phyloP scores from a whole-genome alignment of 2,797 vertebrate species.

The Halcyon chelicuti region DNA sequence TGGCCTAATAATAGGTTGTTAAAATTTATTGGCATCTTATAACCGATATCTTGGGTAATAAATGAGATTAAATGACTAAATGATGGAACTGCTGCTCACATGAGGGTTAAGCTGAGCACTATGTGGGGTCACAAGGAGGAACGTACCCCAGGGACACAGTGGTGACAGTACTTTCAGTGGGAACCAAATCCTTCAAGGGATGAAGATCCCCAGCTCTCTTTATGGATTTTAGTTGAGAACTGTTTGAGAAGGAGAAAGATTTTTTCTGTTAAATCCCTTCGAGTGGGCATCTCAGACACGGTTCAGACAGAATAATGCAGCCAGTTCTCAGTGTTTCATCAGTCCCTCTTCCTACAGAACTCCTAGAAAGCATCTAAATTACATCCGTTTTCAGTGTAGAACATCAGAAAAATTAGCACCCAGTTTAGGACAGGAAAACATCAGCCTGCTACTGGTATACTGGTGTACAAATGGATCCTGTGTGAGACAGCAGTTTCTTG shows the following conservation, averaged over 20 bases:
- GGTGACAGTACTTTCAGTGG: neutral
- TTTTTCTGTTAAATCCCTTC: neutral
- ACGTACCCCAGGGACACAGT: neutral
- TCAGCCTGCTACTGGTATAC: neutral
- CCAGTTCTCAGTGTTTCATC: neutral
- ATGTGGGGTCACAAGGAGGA: neutral
- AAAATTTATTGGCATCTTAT: constrained; percentile 15
- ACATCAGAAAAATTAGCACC: neutral
- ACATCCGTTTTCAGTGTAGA: neutral
- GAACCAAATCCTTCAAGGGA: neutral
- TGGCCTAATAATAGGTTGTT: neutral
- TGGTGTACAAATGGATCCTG: neutral
- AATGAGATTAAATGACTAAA: neutral
- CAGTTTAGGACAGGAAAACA: neutral
- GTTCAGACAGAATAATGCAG: neutral
- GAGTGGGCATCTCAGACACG: neutral
- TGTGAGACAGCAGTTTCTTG: neutral
- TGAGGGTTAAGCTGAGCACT: neutral
- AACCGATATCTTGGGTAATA: neutral
- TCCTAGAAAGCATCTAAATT: neutral
- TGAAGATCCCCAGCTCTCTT: neutral
- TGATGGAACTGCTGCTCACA: neutral
- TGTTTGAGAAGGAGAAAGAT: neutral
- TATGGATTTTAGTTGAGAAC: neutral
- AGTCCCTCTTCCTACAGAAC: neutral